These are phyloP conservation scores for Spermophilus dauricus DNA, from an alignment of 2,113 vertebrate species.

Conservation along the genomic window DNA sequence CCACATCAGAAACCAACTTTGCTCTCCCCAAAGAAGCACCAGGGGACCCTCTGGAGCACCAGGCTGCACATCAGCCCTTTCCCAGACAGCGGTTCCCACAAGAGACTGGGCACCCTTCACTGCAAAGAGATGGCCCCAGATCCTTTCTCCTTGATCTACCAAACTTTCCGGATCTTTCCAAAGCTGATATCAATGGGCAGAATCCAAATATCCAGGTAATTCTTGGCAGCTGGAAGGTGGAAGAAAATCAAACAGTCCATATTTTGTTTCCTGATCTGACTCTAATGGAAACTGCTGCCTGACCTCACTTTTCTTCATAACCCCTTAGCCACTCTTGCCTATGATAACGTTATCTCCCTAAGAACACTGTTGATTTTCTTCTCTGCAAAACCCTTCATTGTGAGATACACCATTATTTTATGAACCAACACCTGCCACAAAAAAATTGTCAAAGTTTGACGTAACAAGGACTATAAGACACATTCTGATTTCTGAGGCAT, in stretches of 20 bases:
- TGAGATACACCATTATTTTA: background rate
- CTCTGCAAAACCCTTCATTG: background rate
- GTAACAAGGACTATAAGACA: background rate
- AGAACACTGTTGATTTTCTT: background rate
- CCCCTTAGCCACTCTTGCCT: background rate
- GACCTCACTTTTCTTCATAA: background rate
- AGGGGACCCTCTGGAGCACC: slow-evolving; percentile 88
- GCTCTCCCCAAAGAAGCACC: slow-evolving; percentile 88
- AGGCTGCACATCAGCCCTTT: slow-evolving; percentile 88
- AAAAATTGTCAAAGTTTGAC: background rate
- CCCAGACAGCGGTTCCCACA: slow-evolving; percentile 90
- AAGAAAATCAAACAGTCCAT: background rate
- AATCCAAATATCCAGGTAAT: slow-evolving; percentile 99
- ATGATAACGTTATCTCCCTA: background rate
- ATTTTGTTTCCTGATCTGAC: slow-evolving; percentile 56
- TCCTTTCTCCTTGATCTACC: slow-evolving; percentile 96
- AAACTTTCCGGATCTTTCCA: slow-evolving; percentile 98
- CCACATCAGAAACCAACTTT: slow-evolving; percentile 85
- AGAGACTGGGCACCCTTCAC: slow-evolving; percentile 87
- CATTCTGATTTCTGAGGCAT: slow-evolving; percentile 31
- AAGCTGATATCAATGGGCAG: slow-evolving; percentile 97
- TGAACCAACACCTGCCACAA: background rate
- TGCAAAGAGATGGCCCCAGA: slow-evolving; percentile 94
- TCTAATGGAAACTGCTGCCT: background rate
- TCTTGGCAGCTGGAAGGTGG: background rate